A percentile compares a stretch with the other conserved stretches of the same genome.
These are phyloP conservation scores for Microcebus ravelobensis DNA, from an alignment of 2,113 vertebrate species.

Conservation along the genomic window DNA sequence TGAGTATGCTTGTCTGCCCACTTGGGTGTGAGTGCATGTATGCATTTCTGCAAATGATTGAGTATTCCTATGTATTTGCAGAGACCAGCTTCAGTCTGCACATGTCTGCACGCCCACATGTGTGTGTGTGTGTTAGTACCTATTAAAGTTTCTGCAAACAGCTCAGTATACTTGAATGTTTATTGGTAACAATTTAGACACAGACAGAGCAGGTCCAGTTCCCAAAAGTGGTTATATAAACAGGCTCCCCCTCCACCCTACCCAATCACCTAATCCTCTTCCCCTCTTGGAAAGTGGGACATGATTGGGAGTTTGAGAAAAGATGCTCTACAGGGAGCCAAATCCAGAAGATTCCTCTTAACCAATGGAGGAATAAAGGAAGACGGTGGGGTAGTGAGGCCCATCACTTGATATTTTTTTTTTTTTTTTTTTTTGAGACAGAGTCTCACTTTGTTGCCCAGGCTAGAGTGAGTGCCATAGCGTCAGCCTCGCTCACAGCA, in stretches of 20 bases:
- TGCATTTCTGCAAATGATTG: background rate
- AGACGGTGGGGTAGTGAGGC: background rate
- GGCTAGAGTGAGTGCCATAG: no score
- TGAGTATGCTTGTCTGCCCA: background rate
- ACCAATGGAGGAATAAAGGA: background rate
- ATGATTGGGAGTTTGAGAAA: background rate
- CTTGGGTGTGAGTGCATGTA: background rate
- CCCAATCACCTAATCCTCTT: background rate
- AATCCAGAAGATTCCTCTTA: slow-evolving; percentile 12
- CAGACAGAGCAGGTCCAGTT: background rate
- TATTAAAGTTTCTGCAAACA: background rate
- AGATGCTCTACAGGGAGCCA: background rate
- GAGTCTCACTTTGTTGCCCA: no score
- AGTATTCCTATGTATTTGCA: background rate
- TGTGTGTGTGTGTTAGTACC: background rate
- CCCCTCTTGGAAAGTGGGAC: background rate
- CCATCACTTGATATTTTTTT: no score
- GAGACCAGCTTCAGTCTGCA: background rate
- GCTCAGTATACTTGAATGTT: background rate
- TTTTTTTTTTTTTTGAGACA: no score
- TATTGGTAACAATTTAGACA: background rate
- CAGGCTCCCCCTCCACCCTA: background rate
- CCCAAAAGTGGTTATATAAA: background rate
- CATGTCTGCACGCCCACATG: background rate
- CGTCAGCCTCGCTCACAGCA: no score